Evolutionary conservation across 2,797 vertebrate genomes (phyloP), one percentile per base, ranked within the genome.

Genomic region (Limnodromus scolopaceus): DNA sequence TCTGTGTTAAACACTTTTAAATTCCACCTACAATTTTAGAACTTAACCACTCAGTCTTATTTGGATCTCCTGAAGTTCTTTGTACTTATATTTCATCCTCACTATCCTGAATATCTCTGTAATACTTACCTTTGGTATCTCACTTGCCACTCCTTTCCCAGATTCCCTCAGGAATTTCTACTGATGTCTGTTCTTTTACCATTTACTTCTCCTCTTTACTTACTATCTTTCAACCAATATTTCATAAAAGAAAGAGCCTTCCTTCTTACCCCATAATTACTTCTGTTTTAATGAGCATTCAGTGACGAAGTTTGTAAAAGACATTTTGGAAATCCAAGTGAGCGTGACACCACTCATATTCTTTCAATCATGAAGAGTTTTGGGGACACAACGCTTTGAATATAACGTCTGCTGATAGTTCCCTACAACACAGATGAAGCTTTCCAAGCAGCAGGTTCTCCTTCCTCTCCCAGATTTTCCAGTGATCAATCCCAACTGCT

Each of bases 401-500:
- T 63, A 36, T 6, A 58, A 11, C 19, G 58, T 78, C 34, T 72
- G 24, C 68, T 71, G 63, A 4, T 57, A 55, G 25, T 53, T 74
- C 63, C 15, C 3, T 51, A 30, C 34, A 27, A 28, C 5, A 30
- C 25, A 58, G 39, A 66, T 38, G 16, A 46, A 85, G n/a, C 9
- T 94, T 94, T 96, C 71, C 54, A 54, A 75, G 90, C 45, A 93
- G 68, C n/a, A n/a, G 36, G 46, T 90, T 68, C 85, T 80, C 32
- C 54, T 48, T 87, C 91, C 65, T 96, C 55, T 63, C 84, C 58
- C 57, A 79, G 51, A 84, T 94, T 66, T 83, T 92, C 64, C 60
- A 96, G 89, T 95, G 97, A 83, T 68, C 66, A 43, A 81, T 89
- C 64, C 23, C 80, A 97, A 84, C 74, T 92, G 71, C 82, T 93